Base-by-base conservation (phyloP, 2,113 vertebrate species). In the Chaenocephalus aceratus region DNA sequence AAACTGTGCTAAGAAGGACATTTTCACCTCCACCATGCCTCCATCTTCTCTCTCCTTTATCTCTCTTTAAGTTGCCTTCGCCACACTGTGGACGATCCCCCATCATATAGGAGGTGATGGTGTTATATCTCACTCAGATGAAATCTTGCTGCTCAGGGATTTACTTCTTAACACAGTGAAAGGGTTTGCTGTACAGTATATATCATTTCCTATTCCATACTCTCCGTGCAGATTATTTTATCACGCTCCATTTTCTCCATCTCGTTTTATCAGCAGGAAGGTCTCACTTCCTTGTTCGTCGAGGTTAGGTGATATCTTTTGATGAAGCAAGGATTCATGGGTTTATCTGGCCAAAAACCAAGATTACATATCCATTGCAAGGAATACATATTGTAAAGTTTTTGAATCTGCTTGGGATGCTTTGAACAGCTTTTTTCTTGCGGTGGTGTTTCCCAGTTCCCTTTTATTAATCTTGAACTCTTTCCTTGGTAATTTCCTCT, bases 131-230 rank as follows among this genome's bases (percentile, higher is more conserved):
- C 54, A 14, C 75, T 36, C 21, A 81, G 73, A 89, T 82, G 64
- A 83, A 86, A 86, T 86, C 82, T 80, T 58, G 69, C 70, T 63
- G 51, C 69, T 56, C 23, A 45, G 59, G 74, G 53, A 83, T 82
- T 80, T 82, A 80, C 64, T 60, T 83, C 59, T 80, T 64, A 60
- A 75, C 70, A 61, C 54, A 67, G 61, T 64, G 46, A 6, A n/a
- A 63, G 69, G 45, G 68, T 74, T 80, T 72, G 53, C 76, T 72
- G 4, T 65, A 51, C 6, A 61, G 54, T 15, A 61, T 61, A 76
- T 8, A 72, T 8, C 15, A 61, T 72, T 49, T 72, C 45, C 70
- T 34, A 10, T 78, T 58, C 54, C 10, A 51, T 13, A 10, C 36
- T 64, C 52, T 63, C 4, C 44, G 26, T 60, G 56, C 16, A 26